Evolutionary conservation across 2,888 invertebrate genomes (phyloP).

Genomic region (Drosophila parthenogenetica): DNA sequence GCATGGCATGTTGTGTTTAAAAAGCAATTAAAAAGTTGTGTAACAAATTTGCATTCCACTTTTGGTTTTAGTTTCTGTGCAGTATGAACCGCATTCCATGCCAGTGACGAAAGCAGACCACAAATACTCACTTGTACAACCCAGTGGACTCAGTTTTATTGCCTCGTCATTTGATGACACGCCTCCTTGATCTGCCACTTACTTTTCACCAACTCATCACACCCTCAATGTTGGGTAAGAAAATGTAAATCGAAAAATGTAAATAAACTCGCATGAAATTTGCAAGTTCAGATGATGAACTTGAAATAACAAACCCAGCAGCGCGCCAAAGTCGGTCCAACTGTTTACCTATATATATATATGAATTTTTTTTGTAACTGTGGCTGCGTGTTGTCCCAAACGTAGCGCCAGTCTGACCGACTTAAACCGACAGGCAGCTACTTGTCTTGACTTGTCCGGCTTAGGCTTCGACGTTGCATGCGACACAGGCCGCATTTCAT

Average conservation of each 20-base stretch:
- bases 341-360: constrained; percentile 23
- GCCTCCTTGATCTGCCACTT: not conserved
- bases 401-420: constrained; percentile 65
- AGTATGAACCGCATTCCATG: no score
- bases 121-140: no score
- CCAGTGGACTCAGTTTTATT: no score
- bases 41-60: no score
- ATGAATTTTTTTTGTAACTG: constrained; percentile 18
- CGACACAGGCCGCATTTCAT: constrained; percentile 56
- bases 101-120: no score
- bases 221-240: not conserved
- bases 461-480: constrained; percentile 66
- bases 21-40: no score
- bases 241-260: constrained; percentile 16
- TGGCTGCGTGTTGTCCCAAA: constrained; percentile 58
- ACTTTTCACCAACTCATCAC: not conserved
- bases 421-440: constrained; percentile 50
- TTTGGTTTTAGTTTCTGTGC: no score
- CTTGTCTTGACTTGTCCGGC: constrained; percentile 55
- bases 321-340: constrained; percentile 35
- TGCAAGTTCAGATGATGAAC: constrained; percentile 77
- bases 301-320: constrained; percentile 56
- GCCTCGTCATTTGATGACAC: no score
- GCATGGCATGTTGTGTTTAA: no score
- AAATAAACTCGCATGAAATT: constrained; percentile 50